Evolutionary conservation across 2,888 invertebrate genomes (phyloP), one percentile per base, ranked within the genome.

Genomic region (Liodrosophila aerea): DNA sequence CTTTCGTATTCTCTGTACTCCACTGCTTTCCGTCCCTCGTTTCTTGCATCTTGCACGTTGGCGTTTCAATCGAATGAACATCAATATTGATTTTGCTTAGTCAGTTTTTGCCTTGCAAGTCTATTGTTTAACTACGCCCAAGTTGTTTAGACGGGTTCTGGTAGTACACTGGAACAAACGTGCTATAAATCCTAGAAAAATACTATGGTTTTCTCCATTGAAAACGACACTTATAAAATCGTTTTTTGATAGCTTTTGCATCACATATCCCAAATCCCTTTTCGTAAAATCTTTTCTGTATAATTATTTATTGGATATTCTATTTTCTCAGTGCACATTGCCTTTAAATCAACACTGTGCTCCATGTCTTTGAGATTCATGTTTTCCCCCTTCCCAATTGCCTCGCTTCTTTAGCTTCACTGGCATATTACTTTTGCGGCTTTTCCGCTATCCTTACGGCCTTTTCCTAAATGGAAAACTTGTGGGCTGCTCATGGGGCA

Each of bases 71-170:
- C 63, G 62, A 75, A 66, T 66, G 68, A 70, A 73, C 77, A 75
- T 69, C 68, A 75, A 75, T 77, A 80, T 81, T 76, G 77, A 77
- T 81, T 80, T 77, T 67, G 57, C 56, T 69, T 63, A 74, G 72
- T 60, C 60, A 66, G 63, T 64, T 65, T 65, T 59, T 53, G 41
- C 44, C 9, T 30, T 56, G 51, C 60, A 36, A 54, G 61, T 61
- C 70, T 58, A 67, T 76, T 73, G 67, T 73, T 80, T 73, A 73
- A 66, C 66, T 59, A 64, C 49, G 61, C 52, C 53, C 70, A 69
- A 56, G 70, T 65, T 70, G 69, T 65, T 64, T 27, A 18, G 7
- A 12, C 31, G 16, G 37, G 27, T 16, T 7, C 27, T 7, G 5
- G 9, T 39, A 22, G 5, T 22, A 5, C 22, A 22, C 22, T 22